Evolutionary conservation across 2,797 vertebrate genomes (phyloP), one percentile per base, ranked within the genome.

Genomic region (Syngnathus rostellatus): DNA sequence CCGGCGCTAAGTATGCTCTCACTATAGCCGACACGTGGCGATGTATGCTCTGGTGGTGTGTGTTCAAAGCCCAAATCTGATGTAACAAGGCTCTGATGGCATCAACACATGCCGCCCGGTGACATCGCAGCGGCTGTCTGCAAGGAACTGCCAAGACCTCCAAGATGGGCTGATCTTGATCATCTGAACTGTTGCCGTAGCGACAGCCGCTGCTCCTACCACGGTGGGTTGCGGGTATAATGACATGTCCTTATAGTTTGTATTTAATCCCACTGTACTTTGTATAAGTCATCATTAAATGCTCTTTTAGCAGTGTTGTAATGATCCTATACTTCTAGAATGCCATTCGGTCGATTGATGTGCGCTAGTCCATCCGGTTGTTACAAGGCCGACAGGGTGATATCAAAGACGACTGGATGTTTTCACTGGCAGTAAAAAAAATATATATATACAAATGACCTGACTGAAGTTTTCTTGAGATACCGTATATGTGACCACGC

Each of bases 21-120:
- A 10, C 39, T 62, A 3, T 17, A 8, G 41, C 41, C 45, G 60
- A 62, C 41, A 62, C 43, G 41, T 8, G 60, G 60, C 41, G 60
- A 62, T 62, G 60, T 16, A 43, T 11, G 21, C 60, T 25, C 1
- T 45, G 60, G 21, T 9, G 60, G 41, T 62, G 40, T 43, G 21
- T 23, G 21, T 23, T 45, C 60, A 62, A 62, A 62, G 60, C 21
- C 16, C 7, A 5, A 21, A 14, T 3, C 2, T 23, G 60, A 62
- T 62, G 60, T 25, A 62, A 62, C 40, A 62, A 62, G 60, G 60
- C 60, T 62, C 60, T 62, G 41, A 62, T 46, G 60, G 60, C 40
- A 38, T 58, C 60, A 62, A 45, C 39, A 62, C 41, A 14, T 45
- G 55, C 55, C 31, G 31, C 6, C 12, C 2, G 39, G 40, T 62